Evolutionary conservation across 2,888 invertebrate genomes (phyloP).

Genomic region (Pheosia gnoma): DNA sequence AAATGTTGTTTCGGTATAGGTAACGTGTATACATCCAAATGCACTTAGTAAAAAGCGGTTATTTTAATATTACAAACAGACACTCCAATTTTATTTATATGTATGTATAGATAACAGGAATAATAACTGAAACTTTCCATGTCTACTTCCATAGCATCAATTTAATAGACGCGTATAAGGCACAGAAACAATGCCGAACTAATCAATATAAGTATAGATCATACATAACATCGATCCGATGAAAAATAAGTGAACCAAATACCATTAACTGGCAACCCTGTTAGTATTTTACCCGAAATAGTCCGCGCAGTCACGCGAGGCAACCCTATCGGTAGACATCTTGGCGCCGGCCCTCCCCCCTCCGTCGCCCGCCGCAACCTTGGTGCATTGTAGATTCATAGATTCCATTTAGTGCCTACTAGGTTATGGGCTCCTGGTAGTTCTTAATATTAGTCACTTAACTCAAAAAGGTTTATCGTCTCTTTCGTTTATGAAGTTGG

Average conservation of each 20-base stretch:
- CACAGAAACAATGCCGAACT: background rate
- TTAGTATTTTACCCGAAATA: constrained; percentile 48
- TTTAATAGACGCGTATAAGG: background rate
- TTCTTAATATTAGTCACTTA: constrained; percentile 2
- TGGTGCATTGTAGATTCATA: constrained; percentile 52
- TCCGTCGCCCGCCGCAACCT: constrained; percentile 37
- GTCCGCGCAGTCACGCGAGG: constrained; percentile 52
- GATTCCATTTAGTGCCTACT: constrained; percentile 38
- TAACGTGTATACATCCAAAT: too few species aligned
- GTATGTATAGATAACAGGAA: background rate
- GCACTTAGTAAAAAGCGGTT: too few species aligned
- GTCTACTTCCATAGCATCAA: background rate
- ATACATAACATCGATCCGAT: background rate
- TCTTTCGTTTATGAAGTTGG: background rate
- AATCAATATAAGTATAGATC: background rate
- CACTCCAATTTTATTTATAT: too few species aligned
- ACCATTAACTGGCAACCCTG: constrained; percentile 43
- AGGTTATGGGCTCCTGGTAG: constrained; percentile 31
- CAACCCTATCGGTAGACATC: constrained; percentile 68
- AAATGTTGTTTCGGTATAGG: too few species aligned
- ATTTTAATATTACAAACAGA: too few species aligned
- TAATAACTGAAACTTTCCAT: background rate
- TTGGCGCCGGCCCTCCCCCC: constrained; percentile 51
- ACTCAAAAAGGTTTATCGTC: background rate
- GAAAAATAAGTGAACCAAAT: constrained; percentile 26